Evolutionary conservation across 2,888 invertebrate species (phyloP).

Genomic region (Thymelicus lineola): DNA sequence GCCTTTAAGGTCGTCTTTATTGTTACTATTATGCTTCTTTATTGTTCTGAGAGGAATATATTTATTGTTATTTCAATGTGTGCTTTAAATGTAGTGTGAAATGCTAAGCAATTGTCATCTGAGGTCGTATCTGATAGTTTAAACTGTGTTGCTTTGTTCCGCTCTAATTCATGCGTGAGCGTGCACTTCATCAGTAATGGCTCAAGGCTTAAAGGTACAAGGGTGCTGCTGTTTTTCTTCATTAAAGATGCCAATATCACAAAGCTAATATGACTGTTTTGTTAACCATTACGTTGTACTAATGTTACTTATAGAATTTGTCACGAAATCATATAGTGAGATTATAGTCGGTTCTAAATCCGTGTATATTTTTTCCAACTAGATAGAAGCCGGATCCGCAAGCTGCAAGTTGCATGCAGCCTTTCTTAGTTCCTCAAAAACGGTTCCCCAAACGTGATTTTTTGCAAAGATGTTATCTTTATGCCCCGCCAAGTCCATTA

Average conservation of each 20-base stretch:
- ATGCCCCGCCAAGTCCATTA: conserved; percentile 24
- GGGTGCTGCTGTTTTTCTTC: neutral
- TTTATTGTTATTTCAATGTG: neutral
- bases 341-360: too few species aligned
- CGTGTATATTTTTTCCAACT: too few species aligned
- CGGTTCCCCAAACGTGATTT: conserved; percentile 50
- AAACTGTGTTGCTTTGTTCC: neutral
- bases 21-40: neutral
- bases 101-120: neutral
- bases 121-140: neutral
- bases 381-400: neutral
- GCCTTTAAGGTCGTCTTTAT: too few species aligned
- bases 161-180: conserved; percentile 12
- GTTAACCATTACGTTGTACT: too few species aligned
- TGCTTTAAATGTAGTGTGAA: neutral
- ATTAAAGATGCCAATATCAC: too few species aligned
- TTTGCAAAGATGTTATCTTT: conserved; percentile 47
- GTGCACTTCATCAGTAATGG: conserved; percentile 23
- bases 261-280: too few species aligned
- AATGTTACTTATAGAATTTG: too few species aligned
- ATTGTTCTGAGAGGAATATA: neutral
- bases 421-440: conserved; percentile 36
- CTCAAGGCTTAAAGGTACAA: conserved; percentile 33
- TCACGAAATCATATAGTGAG: too few species aligned
- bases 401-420: neutral